Base-by-base conservation (phyloP, 2,888 invertebrate species). In the Kuschelorhynchus macadamiae region DNA sequence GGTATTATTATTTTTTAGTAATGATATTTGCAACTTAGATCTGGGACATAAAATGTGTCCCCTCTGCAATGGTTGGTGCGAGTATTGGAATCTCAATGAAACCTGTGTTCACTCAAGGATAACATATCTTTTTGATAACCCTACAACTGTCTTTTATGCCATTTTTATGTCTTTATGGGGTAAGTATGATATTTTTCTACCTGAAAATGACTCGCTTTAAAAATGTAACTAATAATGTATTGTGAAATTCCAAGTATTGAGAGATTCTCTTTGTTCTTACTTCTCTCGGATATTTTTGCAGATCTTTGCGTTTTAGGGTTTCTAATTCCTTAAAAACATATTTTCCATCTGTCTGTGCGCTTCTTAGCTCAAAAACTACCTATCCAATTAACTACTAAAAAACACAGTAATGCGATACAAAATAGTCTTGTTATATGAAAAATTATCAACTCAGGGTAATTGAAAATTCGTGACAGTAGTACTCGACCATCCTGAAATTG, bases 101-200 rank as follows among this genome's bases (percentile, higher is more conserved):
- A 94, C 95, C 1, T 98, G 98, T 81, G 84, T 91, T 67, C 95
- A 96, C 82, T 91, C 96, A 0, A 88, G 92, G 76, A 88, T 95
- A 65, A 94, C 96, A 0, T 95, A 97, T 80, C 87, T 98, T 44
- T 96, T 98, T 81, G 98, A 98, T 82, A 98, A 98, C 85, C 89
- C 93, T 0, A 92, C 94, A 8, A 98, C 98, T 0, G 93, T 98
- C n/a, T 91, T 95, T 83, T 97, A 97, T 82, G 94, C 97, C 4
- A 90, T 95, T 56, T 93, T 97, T 79, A 97, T 98, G 97, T 95
- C 96, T 39, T 90, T 98, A 78, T 98, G 98, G 98, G 91, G 92
- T 92, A 81, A 81, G 84, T 77, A 47, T 5, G 32, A 49, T 49
- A 18, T 20, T 30, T 30, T n/a, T n/a, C n/a, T n/a, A n/a, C n/a